Base-by-base conservation (phyloP, 2,797 vertebrate species). In the Vultur gryphus region DNA sequence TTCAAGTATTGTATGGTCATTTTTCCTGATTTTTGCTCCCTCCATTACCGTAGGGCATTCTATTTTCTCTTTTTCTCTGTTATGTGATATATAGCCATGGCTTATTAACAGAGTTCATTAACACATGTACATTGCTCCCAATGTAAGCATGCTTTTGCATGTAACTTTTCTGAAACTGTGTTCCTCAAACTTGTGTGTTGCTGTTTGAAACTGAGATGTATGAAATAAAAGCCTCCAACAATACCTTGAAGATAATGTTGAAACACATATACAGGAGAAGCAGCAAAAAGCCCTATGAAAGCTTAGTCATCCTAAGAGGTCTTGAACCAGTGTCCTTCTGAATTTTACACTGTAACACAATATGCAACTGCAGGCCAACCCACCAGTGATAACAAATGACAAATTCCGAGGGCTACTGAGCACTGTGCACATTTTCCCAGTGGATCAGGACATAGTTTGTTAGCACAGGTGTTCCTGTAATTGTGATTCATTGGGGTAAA, bases 401-500 rank as follows among this genome's bases (percentile, higher is more conserved):
- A 97, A 95, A 91, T 94, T 97, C 96, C 90, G 96, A 97, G 95
- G 90, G 93, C 91, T 97, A 39, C 96, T 97, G 97, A 97, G 87
- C 86, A 91, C 90, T 91, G 91, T 77, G 92, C 95, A 95, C 67
- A 91, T 97, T 98, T 97, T 97, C 96, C 96, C 86, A 57, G 91
- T 55, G 82, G 95, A 97, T 96, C 95, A 95, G 96, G 97, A 96
- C 95, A 96, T 96, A 97, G 96, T 97, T 98, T 96, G 97, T 97
- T 97, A 97, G 97, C 95, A 96, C 97, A 97, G 97, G 97, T 98
- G 97, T 98, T 98, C 92, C 89, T 78, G 43, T 98, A 98, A 98
- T 98, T 98, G 97, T 98, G 98, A 98, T 98, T 97, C 97, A 98
- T 96, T 93, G 97, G 96, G 70, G 84, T 96, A 97, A 98, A 93